Percentiles rank a stretch among this genome's conserved stretches.
Conservation (phyloP, 2,888 invertebrate species). For the Lepas anatifera region DNA sequence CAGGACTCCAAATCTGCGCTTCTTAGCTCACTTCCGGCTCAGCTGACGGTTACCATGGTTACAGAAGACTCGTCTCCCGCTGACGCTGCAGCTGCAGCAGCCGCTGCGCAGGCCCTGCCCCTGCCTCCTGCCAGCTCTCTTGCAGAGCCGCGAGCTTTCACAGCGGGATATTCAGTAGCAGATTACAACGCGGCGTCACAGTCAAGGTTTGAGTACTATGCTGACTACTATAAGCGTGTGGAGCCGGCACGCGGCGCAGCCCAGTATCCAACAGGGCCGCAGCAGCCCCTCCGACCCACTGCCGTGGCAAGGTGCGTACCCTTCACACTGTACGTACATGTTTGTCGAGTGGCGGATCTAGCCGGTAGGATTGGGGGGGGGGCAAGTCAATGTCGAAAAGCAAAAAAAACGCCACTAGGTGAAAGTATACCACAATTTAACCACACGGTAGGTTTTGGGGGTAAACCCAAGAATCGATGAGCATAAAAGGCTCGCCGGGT, state of each 20-base stretch:
- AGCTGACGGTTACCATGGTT: slow-evolving; percentile 3
- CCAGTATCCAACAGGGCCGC: not conserved
- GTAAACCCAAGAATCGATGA: too few species aligned
- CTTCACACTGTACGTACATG: too few species aligned
- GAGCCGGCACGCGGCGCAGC: not conserved
- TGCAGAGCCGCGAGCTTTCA: not conserved
- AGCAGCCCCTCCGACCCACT: not conserved
- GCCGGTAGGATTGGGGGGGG: too few species aligned
- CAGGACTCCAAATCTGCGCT: too few species aligned
- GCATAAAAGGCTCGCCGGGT: too few species aligned
- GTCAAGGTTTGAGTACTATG: not conserved
- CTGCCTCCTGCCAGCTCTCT: not conserved
- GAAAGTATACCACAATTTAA: too few species aligned
- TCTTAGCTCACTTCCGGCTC: not conserved
- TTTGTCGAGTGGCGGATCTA: too few species aligned
- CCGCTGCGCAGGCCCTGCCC: not conserved
- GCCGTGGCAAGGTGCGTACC: not conserved
- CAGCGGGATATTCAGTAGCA: not conserved
- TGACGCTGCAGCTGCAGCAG: not conserved
- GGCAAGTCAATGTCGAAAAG: too few species aligned
- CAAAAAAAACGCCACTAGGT: too few species aligned
- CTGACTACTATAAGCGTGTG: not conserved
- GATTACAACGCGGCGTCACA: not conserved
- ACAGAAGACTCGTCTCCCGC: not conserved
- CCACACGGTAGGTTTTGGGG: too few species aligned